phyloP scores from a whole-genome alignment of 2,888 invertebrate species.

The Mythimna albipuncta region DNA sequence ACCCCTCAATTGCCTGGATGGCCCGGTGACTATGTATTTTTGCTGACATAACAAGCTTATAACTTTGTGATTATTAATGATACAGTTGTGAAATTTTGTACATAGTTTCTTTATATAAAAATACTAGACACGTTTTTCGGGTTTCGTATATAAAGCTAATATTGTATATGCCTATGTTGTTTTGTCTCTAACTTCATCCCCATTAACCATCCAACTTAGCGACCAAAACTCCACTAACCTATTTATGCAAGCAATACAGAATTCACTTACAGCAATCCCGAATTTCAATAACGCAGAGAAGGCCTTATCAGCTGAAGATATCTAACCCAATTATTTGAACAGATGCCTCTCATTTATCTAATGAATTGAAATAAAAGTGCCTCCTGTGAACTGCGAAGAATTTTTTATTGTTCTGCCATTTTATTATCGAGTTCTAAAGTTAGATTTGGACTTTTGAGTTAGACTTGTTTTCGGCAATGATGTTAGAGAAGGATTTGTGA shows the following conservation, averaged over 20 bases:
- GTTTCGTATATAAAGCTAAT: no score
- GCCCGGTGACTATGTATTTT: no score
- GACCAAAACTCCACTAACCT: neutral
- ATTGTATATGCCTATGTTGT: no score
- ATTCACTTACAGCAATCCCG: slow-evolving; percentile 16
- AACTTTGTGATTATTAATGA: no score
- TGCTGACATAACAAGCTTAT: no score
- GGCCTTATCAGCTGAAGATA: slow-evolving; percentile 44
- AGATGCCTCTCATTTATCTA: slow-evolving; percentile 69
- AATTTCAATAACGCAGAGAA: slow-evolving; percentile 54
- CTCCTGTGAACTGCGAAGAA: slow-evolving; percentile 58
- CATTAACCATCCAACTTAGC: neutral
- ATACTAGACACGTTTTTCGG: no score
- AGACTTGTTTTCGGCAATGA: neutral
- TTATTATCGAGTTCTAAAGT: slow-evolving; percentile 52
- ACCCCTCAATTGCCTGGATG: no score
- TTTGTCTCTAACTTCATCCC: neutral
- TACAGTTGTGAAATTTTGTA: no score
- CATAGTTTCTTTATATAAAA: no score
- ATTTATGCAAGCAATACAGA: slow-evolving; percentile 28
- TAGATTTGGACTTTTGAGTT: slow-evolving; percentile 26
- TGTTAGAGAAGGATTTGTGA: no score
- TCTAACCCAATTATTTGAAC: slow-evolving; percentile 69
- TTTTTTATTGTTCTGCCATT: slow-evolving; percentile 58
- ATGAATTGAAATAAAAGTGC: slow-evolving; percentile 70